A percentile compares a stretch with the other conserved stretches of the same genome.
These are phyloP conservation scores for Lampropteryx suffumata DNA, from an alignment of 2,888 invertebrate genomes.

Conservation along the genomic window DNA sequence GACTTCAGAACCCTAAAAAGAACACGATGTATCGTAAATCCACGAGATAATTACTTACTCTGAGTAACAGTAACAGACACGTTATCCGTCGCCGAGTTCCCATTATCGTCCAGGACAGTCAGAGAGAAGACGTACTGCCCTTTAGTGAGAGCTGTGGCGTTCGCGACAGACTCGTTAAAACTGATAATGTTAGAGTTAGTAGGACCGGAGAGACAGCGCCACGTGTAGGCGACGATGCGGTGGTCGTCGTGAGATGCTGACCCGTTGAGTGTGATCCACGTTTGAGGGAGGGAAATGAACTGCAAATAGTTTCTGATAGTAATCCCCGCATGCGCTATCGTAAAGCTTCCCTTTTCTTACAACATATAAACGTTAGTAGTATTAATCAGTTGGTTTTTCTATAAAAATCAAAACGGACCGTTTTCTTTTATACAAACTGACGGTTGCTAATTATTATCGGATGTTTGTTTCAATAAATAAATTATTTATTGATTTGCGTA, in stretches of 20 bases:
- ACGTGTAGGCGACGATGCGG: constrained; percentile 90
- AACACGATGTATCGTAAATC: no score
- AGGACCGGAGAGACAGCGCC: constrained; percentile 91
- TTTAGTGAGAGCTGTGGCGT: constrained; percentile 91
- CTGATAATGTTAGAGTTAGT: constrained; percentile 80
- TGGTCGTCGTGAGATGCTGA: constrained; percentile 92
- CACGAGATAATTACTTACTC: constrained; percentile 75
- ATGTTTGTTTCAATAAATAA: no score
- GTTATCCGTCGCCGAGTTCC: constrained; percentile 88
- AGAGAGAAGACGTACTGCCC: constrained; percentile 92
- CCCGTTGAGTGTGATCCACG: constrained; percentile 91
- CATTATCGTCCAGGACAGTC: constrained; percentile 92
- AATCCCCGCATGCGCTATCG: no score
- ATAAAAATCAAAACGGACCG: no score
- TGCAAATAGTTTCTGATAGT: constrained; percentile 44
- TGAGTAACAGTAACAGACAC: constrained; percentile 92
- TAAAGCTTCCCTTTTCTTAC: no score
- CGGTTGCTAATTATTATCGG: no score
- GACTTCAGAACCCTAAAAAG: no score
- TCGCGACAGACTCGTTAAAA: constrained; percentile 86
- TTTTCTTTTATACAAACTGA: no score
- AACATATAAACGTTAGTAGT: no score
- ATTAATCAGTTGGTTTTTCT: no score
- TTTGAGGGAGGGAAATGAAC: constrained; percentile 93
- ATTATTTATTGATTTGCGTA: no score